phyloP scores from a whole-genome alignment of 2,888 invertebrate genomes.

The Ectobius pallidus region DNA sequence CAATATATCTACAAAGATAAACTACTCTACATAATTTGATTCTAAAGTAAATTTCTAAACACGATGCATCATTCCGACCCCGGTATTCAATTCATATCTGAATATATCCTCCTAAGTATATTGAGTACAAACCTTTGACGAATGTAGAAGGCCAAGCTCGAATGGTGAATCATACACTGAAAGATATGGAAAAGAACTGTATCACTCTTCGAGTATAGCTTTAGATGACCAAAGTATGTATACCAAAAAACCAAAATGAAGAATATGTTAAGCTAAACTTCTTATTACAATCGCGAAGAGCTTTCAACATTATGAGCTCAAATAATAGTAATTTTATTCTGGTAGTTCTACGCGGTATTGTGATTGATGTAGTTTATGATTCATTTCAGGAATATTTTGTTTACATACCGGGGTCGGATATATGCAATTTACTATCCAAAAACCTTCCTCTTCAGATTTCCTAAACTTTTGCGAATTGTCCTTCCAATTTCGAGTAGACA shows the following conservation, averaged over 20 bases:
- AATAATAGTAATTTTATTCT: too few relatives aligned
- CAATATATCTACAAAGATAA: too few relatives aligned
- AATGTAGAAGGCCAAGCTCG: slow-evolving; percentile 42
- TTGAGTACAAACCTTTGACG: slow-evolving; percentile 42
- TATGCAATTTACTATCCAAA: slow-evolving; percentile 16
- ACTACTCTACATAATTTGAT: too few relatives aligned
- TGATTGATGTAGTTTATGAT: too few relatives aligned
- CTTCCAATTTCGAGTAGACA: not conserved
- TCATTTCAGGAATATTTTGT: slow-evolving; percentile 14
- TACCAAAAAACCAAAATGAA: slow-evolving; percentile 24
- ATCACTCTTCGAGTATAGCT: not conserved
- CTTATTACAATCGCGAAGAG: too few relatives aligned
- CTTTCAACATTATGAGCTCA: too few relatives aligned
- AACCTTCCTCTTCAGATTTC: not conserved
- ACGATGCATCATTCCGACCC: too few relatives aligned
- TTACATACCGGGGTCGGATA: slow-evolving; percentile 24
- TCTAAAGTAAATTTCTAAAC: too few relatives aligned
- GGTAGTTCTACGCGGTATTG: too few relatives aligned
- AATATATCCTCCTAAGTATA: slow-evolving; percentile 1
- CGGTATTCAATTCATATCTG: slow-evolving; percentile 11
- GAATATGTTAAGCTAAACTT: not conserved
- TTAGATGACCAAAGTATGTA: slow-evolving; percentile 15
- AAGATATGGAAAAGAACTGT: slow-evolving; percentile 35
- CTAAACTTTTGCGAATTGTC: not conserved
- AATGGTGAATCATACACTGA: slow-evolving; percentile 42